These are phyloP conservation scores for Siderastrea radians DNA, from an alignment of 92 coral and sea anemone species.

Conservation along the genomic window DNA sequence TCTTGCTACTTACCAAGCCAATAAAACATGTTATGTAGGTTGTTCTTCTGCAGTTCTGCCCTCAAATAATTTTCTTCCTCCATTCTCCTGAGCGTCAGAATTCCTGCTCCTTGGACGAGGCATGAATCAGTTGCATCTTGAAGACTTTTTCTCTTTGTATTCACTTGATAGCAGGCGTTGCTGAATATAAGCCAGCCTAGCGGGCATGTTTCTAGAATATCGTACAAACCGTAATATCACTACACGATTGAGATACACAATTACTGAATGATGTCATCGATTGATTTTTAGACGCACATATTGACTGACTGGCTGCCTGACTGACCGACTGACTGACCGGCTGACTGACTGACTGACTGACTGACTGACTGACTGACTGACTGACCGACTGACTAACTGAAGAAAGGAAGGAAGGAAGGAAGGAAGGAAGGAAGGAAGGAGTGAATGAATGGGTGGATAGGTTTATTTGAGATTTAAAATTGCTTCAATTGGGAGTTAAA, in stretches of 20 bases:
- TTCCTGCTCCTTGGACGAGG: constrained; percentile 77
- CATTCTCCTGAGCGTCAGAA: constrained; percentile 69
- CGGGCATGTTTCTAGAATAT: constrained; percentile 77
- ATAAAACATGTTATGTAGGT: constrained; percentile 67
- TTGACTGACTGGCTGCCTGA: too few relatives aligned
- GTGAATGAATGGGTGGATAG: too few relatives aligned
- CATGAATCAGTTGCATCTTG: constrained; percentile 76
- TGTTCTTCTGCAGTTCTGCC: constrained; percentile 48
- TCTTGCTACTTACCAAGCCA: constrained; percentile 86
- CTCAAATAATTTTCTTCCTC: constrained; percentile 81
- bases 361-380: not conserved
- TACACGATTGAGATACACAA: not conserved
- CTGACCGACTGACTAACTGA: not conserved
- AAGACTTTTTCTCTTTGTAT: constrained; percentile 45
- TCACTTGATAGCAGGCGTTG: constrained; percentile 82
- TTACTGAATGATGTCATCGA: too few relatives aligned
- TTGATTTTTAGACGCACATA: too few relatives aligned
- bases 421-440: too few relatives aligned
- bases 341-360: not conserved
- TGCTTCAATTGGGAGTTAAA: too few relatives aligned
- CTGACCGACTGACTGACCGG: too few relatives aligned
- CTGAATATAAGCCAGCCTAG: constrained; percentile 74
- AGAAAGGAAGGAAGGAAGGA: too few relatives aligned
- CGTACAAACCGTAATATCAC: too few relatives aligned
- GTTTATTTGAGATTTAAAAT: too few relatives aligned